phyloP scores from a whole-genome alignment of 2,797 vertebrate genomes.

The Scomberomorus guttatus region DNA sequence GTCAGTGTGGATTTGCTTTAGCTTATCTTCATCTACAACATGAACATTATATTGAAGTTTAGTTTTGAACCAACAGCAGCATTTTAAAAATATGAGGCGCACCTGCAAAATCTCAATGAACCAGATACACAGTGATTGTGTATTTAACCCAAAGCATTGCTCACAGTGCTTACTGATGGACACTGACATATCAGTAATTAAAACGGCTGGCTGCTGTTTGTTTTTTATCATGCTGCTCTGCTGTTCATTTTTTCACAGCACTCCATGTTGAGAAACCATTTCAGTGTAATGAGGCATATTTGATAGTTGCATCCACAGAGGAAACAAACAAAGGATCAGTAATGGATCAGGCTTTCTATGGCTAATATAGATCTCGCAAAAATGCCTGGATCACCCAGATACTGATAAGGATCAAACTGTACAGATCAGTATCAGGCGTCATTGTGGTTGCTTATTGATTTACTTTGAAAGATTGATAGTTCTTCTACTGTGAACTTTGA shows the following conservation, averaged over 20 bases:
- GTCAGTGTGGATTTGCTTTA: background rate
- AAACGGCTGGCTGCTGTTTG: conserved; percentile 22
- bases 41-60: background rate
- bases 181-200: conserved; percentile 44
- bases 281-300: conserved; percentile 57
- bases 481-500: no score
- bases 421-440: background rate
- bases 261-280: conserved; percentile 54
- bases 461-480: no score
- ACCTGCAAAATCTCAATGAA: background rate
- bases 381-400: background rate
- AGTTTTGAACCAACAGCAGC: background rate
- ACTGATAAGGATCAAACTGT: conserved; percentile 18
- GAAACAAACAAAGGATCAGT: conserved; percentile 30
- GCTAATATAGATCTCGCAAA: conserved; percentile 14
- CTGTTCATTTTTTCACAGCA: conserved; percentile 1
- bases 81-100: background rate
- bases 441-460: conserved; percentile 12
- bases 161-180: conserved; percentile 19
- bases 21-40: background rate
- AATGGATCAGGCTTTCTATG: conserved; percentile 29
- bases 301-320: conserved; percentile 32
- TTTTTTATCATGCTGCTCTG: conserved; percentile 20
- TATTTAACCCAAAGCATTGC: background rate
- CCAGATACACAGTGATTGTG: background rate